phyloP scores from a whole-genome alignment of 2,888 invertebrate species.

The Lasioglossum marginatum region DNA sequence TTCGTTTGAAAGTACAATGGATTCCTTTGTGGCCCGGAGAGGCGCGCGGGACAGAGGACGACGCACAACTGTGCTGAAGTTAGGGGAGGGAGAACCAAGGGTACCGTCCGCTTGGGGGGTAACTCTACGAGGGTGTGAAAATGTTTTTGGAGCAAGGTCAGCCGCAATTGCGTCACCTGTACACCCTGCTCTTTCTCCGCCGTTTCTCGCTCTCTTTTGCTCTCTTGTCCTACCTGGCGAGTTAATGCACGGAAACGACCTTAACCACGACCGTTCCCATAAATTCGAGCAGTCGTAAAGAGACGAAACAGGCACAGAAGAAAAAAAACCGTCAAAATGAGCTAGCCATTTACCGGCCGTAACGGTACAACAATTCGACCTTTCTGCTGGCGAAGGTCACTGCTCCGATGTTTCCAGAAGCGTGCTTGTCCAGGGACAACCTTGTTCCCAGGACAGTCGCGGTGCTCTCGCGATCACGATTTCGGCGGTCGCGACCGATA shows the following conservation, averaged over 20 bases:
- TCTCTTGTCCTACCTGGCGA: slow-evolving; percentile 57
- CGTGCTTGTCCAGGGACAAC: slow-evolving; percentile 23
- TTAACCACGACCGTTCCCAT: slow-evolving; percentile 58
- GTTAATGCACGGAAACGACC: slow-evolving; percentile 54
- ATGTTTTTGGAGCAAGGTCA: slow-evolving; percentile 82
- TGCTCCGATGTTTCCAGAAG: slow-evolving; percentile 51
- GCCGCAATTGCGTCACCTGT: slow-evolving; percentile 82
- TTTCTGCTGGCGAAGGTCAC: slow-evolving; percentile 60
- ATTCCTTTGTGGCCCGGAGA: slow-evolving; percentile 49
- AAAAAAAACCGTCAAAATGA: slow-evolving; percentile 50
- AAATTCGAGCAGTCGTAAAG: slow-evolving; percentile 66
- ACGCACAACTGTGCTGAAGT: neutral
- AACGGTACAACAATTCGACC: slow-evolving; percentile 46
- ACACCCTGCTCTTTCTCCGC: neutral
- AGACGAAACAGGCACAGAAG: neutral
- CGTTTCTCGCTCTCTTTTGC: neutral
- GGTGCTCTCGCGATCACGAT: slow-evolving; percentile 40
- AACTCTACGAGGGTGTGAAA: slow-evolving; percentile 73
- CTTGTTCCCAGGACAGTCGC: slow-evolving; percentile 34
- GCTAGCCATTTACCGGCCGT: slow-evolving; percentile 35
- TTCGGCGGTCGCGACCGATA: slow-evolving; percentile 30
- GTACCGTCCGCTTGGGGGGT: slow-evolving; percentile 22
- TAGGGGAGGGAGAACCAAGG: slow-evolving; percentile 7
- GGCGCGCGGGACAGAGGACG: slow-evolving; percentile 18
- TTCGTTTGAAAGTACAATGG: slow-evolving; percentile 62